Percentiles rank a stretch among this genome's conserved stretches.
Evolutionary conservation across 2,888 invertebrate species (phyloP).

Genomic region (Pammene fasciana): DNA sequence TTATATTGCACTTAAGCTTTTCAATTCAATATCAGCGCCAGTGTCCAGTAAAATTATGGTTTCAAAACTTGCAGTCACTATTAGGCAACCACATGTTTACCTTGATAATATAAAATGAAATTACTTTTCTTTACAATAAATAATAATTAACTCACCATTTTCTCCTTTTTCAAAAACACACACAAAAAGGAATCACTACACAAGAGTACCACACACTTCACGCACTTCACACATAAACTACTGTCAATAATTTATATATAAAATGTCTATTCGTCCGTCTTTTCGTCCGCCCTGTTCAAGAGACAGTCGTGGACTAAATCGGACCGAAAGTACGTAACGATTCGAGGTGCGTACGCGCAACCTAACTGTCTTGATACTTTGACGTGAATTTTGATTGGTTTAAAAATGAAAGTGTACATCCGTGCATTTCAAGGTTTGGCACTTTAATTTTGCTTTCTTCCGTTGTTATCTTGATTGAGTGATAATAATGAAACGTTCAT

Average conservation of each 20-base stretch:
- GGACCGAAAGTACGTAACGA: conserved; percentile 69
- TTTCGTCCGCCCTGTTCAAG: conserved; percentile 71
- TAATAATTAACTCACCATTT: conserved; percentile 67
- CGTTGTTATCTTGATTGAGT: conserved; percentile 18
- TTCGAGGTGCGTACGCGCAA: conserved; percentile 72
- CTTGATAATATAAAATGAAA: conserved; percentile 1
- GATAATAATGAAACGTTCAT: not conserved
- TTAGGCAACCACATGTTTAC: conserved; percentile 21
- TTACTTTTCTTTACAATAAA: not conserved
- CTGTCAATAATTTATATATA: conserved; percentile 54
- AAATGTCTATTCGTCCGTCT: conserved; percentile 56
- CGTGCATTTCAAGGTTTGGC: conserved; percentile 47
- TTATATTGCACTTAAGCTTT: not conserved
- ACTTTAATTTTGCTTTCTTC: conserved; percentile 43
- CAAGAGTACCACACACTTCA: conserved; percentile 56
- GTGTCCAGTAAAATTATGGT: not conserved
- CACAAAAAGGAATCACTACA: conserved; percentile 45
- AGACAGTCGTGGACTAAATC: conserved; percentile 78
- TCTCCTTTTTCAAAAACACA: conserved; percentile 53
- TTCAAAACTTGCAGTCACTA: not conserved
- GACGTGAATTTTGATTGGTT: conserved; percentile 69
- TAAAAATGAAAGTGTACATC: conserved; percentile 73
- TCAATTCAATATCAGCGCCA: not conserved
- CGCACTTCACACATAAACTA: conserved; percentile 55
- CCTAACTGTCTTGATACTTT: conserved; percentile 77